These are phyloP conservation scores for Idaea biselata DNA, from an alignment of 2,888 invertebrate genomes.

Conservation along the genomic window DNA sequence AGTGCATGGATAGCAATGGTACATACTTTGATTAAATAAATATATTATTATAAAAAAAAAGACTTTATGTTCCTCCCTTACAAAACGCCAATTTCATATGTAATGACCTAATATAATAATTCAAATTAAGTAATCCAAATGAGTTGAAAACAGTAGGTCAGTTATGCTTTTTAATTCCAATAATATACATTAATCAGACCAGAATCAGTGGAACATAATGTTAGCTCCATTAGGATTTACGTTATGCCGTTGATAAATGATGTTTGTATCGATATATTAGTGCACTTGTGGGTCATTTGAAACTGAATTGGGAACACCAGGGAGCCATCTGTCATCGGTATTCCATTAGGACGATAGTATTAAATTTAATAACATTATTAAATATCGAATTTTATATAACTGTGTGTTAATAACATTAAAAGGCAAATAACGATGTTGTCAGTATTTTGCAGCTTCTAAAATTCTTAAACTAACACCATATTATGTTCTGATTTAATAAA, in stretches of 20 bases:
- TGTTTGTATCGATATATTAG: constrained; percentile 32
- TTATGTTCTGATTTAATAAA: no score
- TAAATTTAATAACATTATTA: constrained; percentile 2
- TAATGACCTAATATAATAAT: no score
- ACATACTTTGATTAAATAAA: no score
- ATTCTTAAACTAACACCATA: no score
- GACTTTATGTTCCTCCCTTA: no score
- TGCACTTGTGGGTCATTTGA: constrained; percentile 42
- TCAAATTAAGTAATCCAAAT: not conserved
- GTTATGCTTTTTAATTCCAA: constrained; percentile 3
- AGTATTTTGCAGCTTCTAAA: no score
- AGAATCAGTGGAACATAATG: constrained; percentile 8
- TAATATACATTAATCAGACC: not conserved
- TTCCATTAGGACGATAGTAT: constrained; percentile 9
- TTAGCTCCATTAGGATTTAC: constrained; percentile 20
- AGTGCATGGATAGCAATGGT: no score
- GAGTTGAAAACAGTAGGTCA: not conserved
- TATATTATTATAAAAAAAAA: no score
- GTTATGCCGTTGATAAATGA: constrained; percentile 32
- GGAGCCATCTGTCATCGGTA: constrained; percentile 40
- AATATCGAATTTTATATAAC: not conserved
- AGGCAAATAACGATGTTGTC: no score
- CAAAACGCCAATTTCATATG: no score
- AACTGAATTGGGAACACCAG: constrained; percentile 32
- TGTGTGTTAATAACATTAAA: no score